Evolutionary conservation across 2,113 vertebrate genomes (phyloP).

Genomic region (Oreochromis aureus): DNA sequence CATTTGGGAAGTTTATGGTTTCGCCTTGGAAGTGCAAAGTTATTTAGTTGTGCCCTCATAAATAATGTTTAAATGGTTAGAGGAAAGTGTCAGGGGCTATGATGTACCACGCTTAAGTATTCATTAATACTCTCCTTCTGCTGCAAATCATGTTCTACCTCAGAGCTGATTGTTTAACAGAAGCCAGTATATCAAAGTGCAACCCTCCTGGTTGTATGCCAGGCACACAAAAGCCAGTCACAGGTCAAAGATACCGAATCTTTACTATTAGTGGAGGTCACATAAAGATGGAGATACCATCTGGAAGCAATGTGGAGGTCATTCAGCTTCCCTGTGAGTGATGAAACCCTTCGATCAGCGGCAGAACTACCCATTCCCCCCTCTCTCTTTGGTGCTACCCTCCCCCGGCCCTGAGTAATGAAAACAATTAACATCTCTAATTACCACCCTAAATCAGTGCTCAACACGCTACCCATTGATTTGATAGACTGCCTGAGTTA

Average conservation of each 20-base stretch:
- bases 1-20: not conserved
- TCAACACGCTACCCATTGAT: slow-evolving; percentile 61
- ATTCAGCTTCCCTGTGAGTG: not conserved
- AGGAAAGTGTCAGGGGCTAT: not conserved
- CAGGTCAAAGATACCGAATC: slow-evolving; percentile 1
- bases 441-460: slow-evolving; percentile 67
- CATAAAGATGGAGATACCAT: not conserved
- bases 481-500: slow-evolving; percentile 68
- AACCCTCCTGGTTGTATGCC: not conserved
- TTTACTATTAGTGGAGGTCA: not conserved
- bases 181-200: not conserved
- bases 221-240: slow-evolving; percentile 7
- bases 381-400: not conserved
- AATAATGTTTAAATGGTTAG: slow-evolving; percentile 13
- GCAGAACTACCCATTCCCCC: not conserved
- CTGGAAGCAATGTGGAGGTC: slow-evolving; percentile 1
- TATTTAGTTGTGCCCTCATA: not conserved
- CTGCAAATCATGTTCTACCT: slow-evolving; percentile 27
- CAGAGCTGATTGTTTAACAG: slow-evolving; percentile 33
- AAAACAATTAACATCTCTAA: slow-evolving; percentile 75
- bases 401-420: slow-evolving; percentile 56
- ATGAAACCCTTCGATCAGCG: not conserved
- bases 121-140: slow-evolving; percentile 14
- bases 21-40: slow-evolving; percentile 17
- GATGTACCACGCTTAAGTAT: not conserved